Conservation (phyloP, 1,140 invertebrate species). For the Caenorhabditis inopinata region DNA sequence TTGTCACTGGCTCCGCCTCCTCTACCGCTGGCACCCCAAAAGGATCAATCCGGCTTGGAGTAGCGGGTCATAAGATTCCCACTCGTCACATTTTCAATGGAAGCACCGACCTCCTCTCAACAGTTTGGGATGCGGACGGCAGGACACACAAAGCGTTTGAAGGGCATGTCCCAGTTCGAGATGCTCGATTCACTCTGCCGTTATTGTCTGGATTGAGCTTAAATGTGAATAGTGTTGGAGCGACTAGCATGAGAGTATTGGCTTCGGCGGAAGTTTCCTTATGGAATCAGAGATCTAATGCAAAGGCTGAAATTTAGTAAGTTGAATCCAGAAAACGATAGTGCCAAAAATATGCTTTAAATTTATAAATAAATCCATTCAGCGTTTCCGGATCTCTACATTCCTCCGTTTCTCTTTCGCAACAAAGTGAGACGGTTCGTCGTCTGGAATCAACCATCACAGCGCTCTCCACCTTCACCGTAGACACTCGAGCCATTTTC, state of each 20-base stretch:
- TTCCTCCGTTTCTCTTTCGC: background rate
- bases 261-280: constrained; percentile 2
- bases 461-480: background rate
- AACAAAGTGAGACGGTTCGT: background rate
- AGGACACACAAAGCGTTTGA: constrained; percentile 19
- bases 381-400: background rate
- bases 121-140: constrained; percentile 26
- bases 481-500: background rate
- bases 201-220: constrained; percentile 18
- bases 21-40: background rate
- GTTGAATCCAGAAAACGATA: no score
- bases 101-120: background rate
- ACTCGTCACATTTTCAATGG: background rate
- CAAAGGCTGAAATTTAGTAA: background rate
- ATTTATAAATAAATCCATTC: background rate
- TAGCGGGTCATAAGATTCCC: constrained; percentile 12
- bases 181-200: background rate
- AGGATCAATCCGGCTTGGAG: background rate
- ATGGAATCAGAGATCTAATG: background rate
- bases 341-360: no score
- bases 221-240: background rate
- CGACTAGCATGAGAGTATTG: background rate
- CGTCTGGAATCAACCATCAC: background rate
- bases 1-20: background rate
- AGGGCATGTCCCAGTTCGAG: background rate